Conservation (phyloP, 1,140 invertebrate species). For the Listronotus bonariensis region DNA sequence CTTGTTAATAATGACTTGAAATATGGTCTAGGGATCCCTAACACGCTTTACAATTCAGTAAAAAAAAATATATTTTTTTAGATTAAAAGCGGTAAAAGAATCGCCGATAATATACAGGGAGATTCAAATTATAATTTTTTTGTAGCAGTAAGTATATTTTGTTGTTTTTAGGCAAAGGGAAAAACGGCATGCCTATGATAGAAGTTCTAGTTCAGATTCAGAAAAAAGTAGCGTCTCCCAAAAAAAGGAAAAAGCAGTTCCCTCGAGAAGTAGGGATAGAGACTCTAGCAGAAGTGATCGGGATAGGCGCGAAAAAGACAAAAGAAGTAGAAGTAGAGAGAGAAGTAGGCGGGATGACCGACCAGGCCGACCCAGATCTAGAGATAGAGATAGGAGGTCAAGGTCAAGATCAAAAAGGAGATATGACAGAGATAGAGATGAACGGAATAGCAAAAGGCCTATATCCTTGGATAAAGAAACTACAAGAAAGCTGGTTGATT, state of each 20-base stretch:
- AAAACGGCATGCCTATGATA: conserved; percentile 54
- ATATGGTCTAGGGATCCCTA: too few species aligned
- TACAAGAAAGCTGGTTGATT: conserved; percentile 28
- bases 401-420: conserved; percentile 32
- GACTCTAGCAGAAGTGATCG: conserved; percentile 16
- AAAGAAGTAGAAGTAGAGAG: conserved; percentile 29
- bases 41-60: too few species aligned
- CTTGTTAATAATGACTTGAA: too few species aligned
- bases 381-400: conserved; percentile 34
- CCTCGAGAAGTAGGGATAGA: conserved; percentile 28
- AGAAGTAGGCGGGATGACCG: conserved; percentile 25
- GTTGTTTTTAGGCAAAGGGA: conserved; percentile 50
- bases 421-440: conserved; percentile 40
- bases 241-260: conserved; percentile 26
- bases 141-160: too few species aligned
- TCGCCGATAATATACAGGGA: too few species aligned
- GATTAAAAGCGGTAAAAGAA: too few species aligned
- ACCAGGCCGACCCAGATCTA: conserved; percentile 9
- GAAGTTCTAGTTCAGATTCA: conserved; percentile 45
- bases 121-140: background rate
- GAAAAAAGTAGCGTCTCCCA: conserved; percentile 38
- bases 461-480: conserved; percentile 7
- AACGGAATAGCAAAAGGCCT: conserved; percentile 35
- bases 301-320: conserved; percentile 28
- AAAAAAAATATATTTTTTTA: too few species aligned